Evolutionary conservation across 2,888 invertebrate genomes (phyloP).

Genomic region (Parascotia fuliginaria): DNA sequence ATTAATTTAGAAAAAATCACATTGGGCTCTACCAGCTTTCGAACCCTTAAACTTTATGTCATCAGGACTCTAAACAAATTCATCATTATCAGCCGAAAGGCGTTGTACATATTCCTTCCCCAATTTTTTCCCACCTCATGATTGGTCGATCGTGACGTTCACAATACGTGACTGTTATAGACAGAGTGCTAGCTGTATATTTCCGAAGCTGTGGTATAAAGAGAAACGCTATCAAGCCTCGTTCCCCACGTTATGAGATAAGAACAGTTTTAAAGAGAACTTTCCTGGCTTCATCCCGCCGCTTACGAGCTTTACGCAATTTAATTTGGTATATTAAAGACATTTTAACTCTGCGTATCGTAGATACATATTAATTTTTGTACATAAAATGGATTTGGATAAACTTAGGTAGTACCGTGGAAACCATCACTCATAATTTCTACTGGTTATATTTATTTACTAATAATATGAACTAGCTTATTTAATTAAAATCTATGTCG

Average conservation of each 20-base stretch:
- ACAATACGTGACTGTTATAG: neutral
- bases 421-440: too few relatives aligned
- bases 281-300: neutral
- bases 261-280: constrained; percentile 1
- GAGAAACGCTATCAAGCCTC: neutral
- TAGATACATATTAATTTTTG: neutral
- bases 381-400: neutral
- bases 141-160: neutral
- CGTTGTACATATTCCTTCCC: too few relatives aligned
- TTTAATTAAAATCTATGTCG: too few relatives aligned
- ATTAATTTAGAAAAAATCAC: too few relatives aligned
- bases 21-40: too few relatives aligned
- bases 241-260: neutral
- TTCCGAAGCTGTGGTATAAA: neutral
- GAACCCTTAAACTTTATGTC: too few relatives aligned
- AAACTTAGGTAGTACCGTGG: neutral
- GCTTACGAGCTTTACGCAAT: neutral
- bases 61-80: too few relatives aligned
- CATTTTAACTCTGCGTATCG: neutral
- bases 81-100: too few relatives aligned
- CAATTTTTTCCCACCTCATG: neutral
- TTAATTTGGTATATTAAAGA: neutral
- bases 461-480: too few relatives aligned
- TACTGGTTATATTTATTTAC: too few relatives aligned
- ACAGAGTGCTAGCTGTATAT: neutral